Evolutionary conservation across 1,140 invertebrate species (phyloP).

Genomic region (Bathynomus jamesi): DNA sequence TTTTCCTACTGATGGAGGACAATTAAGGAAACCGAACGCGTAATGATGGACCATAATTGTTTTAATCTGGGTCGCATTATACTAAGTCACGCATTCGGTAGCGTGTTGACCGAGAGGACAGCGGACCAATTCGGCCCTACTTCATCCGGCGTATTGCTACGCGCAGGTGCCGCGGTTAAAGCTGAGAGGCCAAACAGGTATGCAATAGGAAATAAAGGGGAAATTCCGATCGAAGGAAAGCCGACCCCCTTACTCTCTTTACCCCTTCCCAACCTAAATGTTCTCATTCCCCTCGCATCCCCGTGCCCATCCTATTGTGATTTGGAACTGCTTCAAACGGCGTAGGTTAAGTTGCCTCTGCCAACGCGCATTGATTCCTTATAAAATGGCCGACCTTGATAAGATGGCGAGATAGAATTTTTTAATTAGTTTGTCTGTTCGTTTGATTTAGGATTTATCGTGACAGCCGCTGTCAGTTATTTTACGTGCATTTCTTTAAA

Average conservation of each 20-base stretch:
- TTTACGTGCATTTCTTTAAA: too few relatives aligned
- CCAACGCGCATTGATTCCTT: background rate
- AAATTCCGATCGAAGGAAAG: background rate
- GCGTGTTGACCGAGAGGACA: too few relatives aligned
- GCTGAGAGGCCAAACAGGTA: background rate
- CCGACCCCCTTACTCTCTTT: background rate
- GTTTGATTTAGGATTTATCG: too few relatives aligned
- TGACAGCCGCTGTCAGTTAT: too few relatives aligned
- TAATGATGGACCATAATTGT: too few relatives aligned
- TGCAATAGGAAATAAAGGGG: background rate
- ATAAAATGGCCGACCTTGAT: background rate
- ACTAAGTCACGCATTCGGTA: too few relatives aligned
- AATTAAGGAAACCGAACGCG: too few relatives aligned
- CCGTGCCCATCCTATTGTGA: background rate
- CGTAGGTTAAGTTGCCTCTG: background rate
- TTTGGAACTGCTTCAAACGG: background rate
- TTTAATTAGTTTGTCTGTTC: too few relatives aligned
- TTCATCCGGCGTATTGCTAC: background rate
- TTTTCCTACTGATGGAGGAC: too few relatives aligned
- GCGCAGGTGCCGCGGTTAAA: background rate
- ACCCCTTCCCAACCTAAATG: background rate
- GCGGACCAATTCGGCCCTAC: background rate
- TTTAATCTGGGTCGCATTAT: too few relatives aligned
- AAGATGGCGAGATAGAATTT: background rate
- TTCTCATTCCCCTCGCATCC: background rate